Percentiles rank a stretch among this genome's conserved stretches.
phyloP scores from a whole-genome alignment of 2,797 vertebrate genomes.

The Peromyscus eremicus region DNA sequence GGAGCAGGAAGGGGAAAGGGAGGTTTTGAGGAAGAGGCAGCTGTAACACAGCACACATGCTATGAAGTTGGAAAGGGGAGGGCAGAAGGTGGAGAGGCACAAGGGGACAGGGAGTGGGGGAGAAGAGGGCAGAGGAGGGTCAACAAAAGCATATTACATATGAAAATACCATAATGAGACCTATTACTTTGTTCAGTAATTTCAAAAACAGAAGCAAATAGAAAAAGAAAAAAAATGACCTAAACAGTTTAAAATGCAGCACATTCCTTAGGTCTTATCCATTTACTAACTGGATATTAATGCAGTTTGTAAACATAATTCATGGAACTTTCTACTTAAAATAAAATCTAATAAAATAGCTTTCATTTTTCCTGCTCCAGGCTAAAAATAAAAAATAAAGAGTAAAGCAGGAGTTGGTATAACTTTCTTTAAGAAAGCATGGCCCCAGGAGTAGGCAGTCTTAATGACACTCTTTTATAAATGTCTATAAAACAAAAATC shows the following conservation, averaged over 20 bases:
- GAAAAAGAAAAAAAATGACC: background rate
- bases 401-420: background rate
- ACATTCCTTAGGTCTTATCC: background rate
- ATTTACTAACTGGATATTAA: background rate
- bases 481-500: background rate
- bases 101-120: background rate
- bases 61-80: background rate
- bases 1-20: no score
- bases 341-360: background rate
- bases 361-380: background rate
- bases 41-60: background rate
- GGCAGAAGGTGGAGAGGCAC: background rate
- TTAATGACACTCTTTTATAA: background rate
- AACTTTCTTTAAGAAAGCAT: slow-evolving; percentile 1
- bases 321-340: background rate
- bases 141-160: background rate
- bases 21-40: background rate
- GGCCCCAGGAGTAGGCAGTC: background rate
- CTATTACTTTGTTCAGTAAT: background rate
- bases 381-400: background rate
- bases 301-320: background rate
- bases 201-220: background rate
- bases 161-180: background rate
- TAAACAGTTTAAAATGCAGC: background rate
- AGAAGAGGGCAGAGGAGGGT: no score